Conservation (phyloP, 2,888 invertebrate genomes). For the Melanostoma mellinum region DNA sequence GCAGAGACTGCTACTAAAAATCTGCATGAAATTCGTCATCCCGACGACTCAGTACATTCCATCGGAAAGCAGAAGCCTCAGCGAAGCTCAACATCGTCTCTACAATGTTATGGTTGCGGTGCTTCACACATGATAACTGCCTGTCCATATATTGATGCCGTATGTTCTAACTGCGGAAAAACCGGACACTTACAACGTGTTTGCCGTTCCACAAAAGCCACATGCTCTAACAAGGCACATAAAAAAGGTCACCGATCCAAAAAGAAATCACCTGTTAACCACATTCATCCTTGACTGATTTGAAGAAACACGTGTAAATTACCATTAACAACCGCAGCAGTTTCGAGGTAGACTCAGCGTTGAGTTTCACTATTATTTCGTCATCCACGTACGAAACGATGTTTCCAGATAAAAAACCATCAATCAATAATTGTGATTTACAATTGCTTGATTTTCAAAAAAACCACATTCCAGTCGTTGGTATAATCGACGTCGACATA, state of each 20-base stretch:
- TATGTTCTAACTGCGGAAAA: constrained; percentile 28
- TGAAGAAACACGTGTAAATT: too few relatives aligned
- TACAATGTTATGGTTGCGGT: not conserved
- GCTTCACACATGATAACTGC: not conserved
- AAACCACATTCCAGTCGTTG: constrained; percentile 8
- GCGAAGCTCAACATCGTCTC: not conserved
- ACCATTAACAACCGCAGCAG: too few relatives aligned
- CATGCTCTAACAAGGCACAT: not conserved
- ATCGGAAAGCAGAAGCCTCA: not conserved
- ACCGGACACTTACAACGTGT: constrained; percentile 59
- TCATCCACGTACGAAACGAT: too few relatives aligned
- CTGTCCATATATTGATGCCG: not conserved
- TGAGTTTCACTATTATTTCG: too few relatives aligned
- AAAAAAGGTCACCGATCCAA: not conserved
- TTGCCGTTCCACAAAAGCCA: constrained; percentile 11
- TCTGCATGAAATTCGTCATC: not conserved
- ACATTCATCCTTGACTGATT: not conserved
- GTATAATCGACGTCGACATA: not conserved
- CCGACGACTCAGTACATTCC: not conserved
- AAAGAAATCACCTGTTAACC: not conserved
- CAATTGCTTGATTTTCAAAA: constrained; percentile 1
- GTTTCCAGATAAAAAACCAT: too few relatives aligned
- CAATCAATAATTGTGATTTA: too few relatives aligned
- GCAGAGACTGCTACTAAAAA: constrained; percentile 1
- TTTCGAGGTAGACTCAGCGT: too few relatives aligned